Conservation (phyloP, 2,113 vertebrate genomes). For the Mustela lutreola region DNA sequence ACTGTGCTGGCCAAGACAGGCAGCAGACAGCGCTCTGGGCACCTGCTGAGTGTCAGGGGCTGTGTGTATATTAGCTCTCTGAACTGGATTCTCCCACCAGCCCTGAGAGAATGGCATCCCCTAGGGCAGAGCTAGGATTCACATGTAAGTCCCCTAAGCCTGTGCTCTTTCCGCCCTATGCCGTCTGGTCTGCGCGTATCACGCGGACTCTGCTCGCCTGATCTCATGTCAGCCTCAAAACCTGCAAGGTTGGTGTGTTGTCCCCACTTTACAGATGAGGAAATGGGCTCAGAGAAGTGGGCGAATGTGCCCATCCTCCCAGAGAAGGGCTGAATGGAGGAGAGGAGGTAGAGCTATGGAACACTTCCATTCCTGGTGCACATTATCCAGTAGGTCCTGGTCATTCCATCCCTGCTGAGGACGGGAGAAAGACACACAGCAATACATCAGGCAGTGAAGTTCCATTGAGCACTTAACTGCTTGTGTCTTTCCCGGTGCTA, state of each 20-base stretch:
- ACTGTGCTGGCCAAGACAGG: not conserved
- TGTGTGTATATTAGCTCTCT: not conserved
- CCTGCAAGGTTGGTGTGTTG: not conserved
- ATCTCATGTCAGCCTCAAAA: not conserved
- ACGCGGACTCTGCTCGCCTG: not conserved
- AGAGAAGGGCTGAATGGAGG: not conserved
- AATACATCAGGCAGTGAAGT: not conserved
- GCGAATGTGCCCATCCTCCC: not conserved
- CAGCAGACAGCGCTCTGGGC: not conserved
- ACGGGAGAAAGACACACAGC: not conserved
- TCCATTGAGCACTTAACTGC: not conserved
- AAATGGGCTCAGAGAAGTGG: not conserved
- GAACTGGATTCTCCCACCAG: not conserved
- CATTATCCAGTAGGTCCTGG: too few species aligned
- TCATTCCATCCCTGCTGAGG: fast-evolving
- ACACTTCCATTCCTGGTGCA: too few species aligned
- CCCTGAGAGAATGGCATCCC: not conserved
- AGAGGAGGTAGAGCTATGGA: not conserved
- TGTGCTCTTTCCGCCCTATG: not conserved
- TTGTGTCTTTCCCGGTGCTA: not conserved
- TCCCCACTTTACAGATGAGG: not conserved
- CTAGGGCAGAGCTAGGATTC: not conserved
- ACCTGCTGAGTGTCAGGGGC: fast-evolving
- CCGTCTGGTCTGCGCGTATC: fast-evolving
- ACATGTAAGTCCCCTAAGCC: fast-evolving